Conservation (phyloP, 2,888 invertebrate genomes). For the Strigamia crassipes region DNA sequence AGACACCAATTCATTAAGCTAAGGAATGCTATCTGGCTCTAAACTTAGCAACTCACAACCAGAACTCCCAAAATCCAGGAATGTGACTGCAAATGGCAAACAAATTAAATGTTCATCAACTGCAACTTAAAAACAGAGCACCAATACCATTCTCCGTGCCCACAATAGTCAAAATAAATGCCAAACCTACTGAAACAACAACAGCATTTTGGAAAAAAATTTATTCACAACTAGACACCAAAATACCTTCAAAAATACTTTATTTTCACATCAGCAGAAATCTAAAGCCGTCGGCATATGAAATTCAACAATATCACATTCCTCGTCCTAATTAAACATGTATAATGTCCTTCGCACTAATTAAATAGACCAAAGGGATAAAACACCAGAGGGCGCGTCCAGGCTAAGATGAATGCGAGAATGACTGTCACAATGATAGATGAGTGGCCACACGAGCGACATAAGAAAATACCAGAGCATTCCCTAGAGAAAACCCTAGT, state of each 20-base stretch:
- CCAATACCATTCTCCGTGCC: neutral
- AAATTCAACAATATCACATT: neutral
- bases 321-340: neutral
- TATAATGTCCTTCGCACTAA: neutral
- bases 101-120: no score
- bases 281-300: neutral
- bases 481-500: neutral
- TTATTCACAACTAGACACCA: no score
- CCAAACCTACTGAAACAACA: no score
- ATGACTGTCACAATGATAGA: neutral
- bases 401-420: neutral
- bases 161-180: no score
- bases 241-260: no score
- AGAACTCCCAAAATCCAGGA: neutral
- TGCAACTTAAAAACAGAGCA: neutral
- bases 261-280: neutral
- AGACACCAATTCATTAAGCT: no score
- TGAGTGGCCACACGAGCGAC: neutral
- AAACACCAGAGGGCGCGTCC: neutral
- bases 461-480: neutral
- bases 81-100: neutral
- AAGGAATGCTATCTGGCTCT: no score
- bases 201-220: no score
- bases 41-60: no score
- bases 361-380: neutral